Base-by-base conservation (phyloP, 2,888 invertebrate species). In the Synergus gifuensis region DNA sequence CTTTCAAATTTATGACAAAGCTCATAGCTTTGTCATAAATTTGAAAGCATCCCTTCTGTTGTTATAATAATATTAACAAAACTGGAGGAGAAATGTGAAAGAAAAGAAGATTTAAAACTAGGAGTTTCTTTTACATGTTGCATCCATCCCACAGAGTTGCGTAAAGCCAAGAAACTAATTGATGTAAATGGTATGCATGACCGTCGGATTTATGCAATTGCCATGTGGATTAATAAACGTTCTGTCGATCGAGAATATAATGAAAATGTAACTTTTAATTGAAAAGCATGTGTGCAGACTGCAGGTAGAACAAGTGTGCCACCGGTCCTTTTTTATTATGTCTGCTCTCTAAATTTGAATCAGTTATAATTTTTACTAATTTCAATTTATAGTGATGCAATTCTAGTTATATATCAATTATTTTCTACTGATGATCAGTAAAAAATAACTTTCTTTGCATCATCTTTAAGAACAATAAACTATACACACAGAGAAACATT, bases 151-250 rank as follows among this genome's bases (percentile, higher is more conserved):
- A 2, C 40, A 77, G 16, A 64, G 76, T 79, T 78, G 77, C 79
- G 63, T 67, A 78, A 79, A 79, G 44, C 63, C 54, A 49, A 62
- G 76, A 28, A 69, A 46, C 60, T 80, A 77, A 80, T 80, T 77
- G 69, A 73, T 69, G 66, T 63, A 69, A 82, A 79, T 77, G 16
- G 60, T 67, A 82, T 66, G 49, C 58, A 58, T 44, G 58, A 22
- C 73, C 42, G 42, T 62, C 49, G 58, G 76, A 81, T 77, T 79
- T 66, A 73, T 81, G 78, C 79, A 44, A 62, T 76, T 79, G 76
- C 22, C 62, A 73, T 58, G 46, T 22, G 42, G 76, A 79, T 79
- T 79, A 79, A 77, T 79, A 42, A 63, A 69, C 28, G 73, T 81
- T 81, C 73, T 76, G 36, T 40, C 54, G 18, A 73, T 73, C 12